Conservation (phyloP, 30 jellyfish, hydroid and myxozoan genomes). For the Aurelia coerulea region DNA sequence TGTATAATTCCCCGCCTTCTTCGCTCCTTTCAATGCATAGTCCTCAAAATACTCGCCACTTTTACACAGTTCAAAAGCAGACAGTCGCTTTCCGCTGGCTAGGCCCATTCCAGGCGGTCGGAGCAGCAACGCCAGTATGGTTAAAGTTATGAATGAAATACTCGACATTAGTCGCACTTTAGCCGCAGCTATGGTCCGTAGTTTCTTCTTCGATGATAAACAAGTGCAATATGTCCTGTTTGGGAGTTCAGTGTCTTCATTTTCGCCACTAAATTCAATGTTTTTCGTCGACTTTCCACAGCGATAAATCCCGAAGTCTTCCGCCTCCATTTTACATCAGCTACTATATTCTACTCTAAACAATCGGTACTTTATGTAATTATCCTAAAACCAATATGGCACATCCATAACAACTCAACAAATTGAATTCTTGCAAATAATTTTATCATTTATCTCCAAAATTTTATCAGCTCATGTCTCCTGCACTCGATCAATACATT, state of each 20-base stretch:
- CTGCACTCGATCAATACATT: neutral
- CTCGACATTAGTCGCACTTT: conserved; percentile 21
- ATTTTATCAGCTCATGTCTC: too few species aligned
- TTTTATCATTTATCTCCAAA: too few species aligned
- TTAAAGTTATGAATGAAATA: conserved; percentile 34
- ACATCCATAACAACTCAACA: neutral
- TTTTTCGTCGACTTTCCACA: neutral
- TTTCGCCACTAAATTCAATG: neutral
- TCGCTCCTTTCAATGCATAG: conserved; percentile 85
- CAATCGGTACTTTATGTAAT: conserved; percentile 29
- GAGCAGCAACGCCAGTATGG: conserved; percentile 19
- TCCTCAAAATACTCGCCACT: conserved; percentile 89
- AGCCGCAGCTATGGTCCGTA: neutral
- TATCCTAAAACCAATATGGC: conserved; percentile 21
- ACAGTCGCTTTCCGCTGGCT: conserved; percentile 26
- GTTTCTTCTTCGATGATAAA: conserved; percentile 8
- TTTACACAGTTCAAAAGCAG: conserved; percentile 45
- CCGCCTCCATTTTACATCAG: conserved; percentile 14
- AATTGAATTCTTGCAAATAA: too few species aligned
- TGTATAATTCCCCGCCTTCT: conserved; percentile 84
- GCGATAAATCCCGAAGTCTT: neutral
- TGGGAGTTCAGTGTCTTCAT: neutral
- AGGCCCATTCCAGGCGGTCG: conserved; percentile 59
- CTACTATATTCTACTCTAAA: neutral
- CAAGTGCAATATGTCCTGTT: conserved; percentile 32